Conservation (phyloP, 2,888 invertebrate species). For the Meteorus cinctellus region DNA sequence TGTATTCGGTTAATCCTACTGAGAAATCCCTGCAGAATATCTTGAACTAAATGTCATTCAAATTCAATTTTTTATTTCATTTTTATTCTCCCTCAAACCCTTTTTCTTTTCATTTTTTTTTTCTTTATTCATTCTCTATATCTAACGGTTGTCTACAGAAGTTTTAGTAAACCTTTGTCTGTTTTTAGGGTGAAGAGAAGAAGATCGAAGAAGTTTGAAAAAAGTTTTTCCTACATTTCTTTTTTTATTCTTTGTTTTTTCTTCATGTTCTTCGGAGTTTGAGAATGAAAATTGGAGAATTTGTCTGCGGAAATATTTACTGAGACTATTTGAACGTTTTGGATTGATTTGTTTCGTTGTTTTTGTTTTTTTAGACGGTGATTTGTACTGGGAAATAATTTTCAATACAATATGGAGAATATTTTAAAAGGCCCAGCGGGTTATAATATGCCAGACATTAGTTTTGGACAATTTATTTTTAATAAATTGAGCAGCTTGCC, state of each 20-base stretch:
- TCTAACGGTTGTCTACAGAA: constrained; percentile 5
- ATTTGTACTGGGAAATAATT: no score
- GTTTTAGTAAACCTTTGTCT: neutral
- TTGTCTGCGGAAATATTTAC: constrained; percentile 53
- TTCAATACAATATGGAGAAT: neutral
- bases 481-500: constrained; percentile 41
- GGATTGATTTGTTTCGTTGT: neutral
- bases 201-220: neutral
- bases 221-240: neutral
- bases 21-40: constrained; percentile 13
- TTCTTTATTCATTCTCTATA: neutral
- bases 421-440: constrained; percentile 22
- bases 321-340: neutral
- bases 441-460: constrained; percentile 36
- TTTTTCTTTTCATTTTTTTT: neutral
- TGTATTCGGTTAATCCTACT: constrained; percentile 34
- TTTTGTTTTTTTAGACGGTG: neutral
- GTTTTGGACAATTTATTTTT: constrained; percentile 48
- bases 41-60: constrained; percentile 18
- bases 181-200: neutral
- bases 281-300: constrained; percentile 43
- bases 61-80: neutral
- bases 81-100: neutral
- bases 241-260: constrained; percentile 34
- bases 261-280: constrained; percentile 37